Evolutionary conservation across 2,888 invertebrate species (phyloP).

Genomic region (Standfussiana lucernea): DNA sequence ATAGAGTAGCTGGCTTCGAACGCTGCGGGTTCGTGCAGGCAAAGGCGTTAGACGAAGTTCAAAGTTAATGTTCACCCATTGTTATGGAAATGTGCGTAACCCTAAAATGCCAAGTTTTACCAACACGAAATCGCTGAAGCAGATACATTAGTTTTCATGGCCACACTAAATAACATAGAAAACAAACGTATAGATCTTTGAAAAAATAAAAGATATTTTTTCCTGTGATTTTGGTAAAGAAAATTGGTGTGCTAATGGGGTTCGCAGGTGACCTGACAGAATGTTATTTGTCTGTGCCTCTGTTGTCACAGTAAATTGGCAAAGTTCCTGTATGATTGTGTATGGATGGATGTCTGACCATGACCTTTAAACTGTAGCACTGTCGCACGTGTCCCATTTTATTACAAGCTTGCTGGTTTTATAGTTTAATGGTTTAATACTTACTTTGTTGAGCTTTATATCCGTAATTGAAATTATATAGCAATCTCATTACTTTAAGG

Average conservation of each 20-base stretch:
- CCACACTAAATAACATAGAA: slow-evolving; percentile 18
- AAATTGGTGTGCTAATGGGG: slow-evolving; percentile 39
- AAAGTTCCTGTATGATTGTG: slow-evolving; percentile 47
- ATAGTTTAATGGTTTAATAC: slow-evolving; percentile 23
- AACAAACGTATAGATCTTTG: slow-evolving; percentile 21
- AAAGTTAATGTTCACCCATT: slow-evolving; percentile 44
- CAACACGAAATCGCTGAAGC: slow-evolving; percentile 35
- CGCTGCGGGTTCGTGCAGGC: slow-evolving; percentile 26
- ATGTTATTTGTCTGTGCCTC: slow-evolving; percentile 16
- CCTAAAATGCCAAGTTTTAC: slow-evolving; percentile 41
- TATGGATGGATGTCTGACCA: slow-evolving; percentile 10
- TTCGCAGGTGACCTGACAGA: slow-evolving; percentile 30
- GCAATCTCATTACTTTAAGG: background rate
- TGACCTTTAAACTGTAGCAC: slow-evolving; percentile 36
- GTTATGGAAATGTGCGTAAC: slow-evolving; percentile 42
- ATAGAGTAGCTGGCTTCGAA: background rate
- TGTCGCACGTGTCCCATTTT: slow-evolving; percentile 32
- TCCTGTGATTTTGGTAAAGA: slow-evolving; percentile 15
- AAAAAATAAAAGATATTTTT: background rate
- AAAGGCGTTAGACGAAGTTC: slow-evolving; percentile 29
- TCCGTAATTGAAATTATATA: background rate
- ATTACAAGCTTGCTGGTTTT: slow-evolving; percentile 29
- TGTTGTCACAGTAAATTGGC: slow-evolving; percentile 50
- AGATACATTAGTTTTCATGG: slow-evolving; percentile 47
- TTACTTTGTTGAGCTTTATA: slow-evolving; percentile 29